These are phyloP conservation scores for Brachyistius frenatus DNA, from an alignment of 2,113 vertebrate genomes.

Conservation along the genomic window DNA sequence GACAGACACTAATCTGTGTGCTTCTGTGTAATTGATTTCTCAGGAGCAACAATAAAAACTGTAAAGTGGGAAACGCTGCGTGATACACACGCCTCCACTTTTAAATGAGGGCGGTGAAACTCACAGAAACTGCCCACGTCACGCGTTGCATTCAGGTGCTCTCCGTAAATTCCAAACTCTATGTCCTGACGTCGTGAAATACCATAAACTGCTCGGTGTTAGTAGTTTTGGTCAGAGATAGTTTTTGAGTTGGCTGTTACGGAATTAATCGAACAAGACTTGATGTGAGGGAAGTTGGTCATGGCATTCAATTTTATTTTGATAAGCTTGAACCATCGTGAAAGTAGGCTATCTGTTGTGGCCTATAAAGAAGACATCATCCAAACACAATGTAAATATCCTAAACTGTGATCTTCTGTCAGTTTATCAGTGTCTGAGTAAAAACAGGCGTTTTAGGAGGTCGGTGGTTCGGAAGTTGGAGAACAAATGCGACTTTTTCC, in stretches of 20 bases:
- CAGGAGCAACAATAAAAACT: not conserved
- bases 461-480: not conserved
- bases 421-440: not conserved
- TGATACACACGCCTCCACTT: constrained; percentile 55
- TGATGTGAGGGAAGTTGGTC: no score
- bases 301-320: no score
- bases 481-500: fast-evolving
- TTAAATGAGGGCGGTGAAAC: constrained; percentile 64
- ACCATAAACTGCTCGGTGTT: fast-evolving
- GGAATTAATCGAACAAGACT: no score
- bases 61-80: not conserved
- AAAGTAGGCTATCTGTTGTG: no score
- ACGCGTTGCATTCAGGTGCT: constrained; percentile 11
- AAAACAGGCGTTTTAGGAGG: fast-evolving
- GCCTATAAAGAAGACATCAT: no score
- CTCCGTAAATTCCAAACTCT: constrained; percentile 18
- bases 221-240: not conserved
- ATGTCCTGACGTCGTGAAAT: not conserved
- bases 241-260: no score
- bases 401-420: fast-evolving
- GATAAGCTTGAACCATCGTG: no score
- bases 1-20: not conserved
- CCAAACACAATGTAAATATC: not conserved
- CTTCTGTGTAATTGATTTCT: fast-evolving
- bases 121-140: constrained; percentile 26